phyloP scores from a whole-genome alignment of 64 coral and sea anemone species.

The Acropora tenuis region DNA sequence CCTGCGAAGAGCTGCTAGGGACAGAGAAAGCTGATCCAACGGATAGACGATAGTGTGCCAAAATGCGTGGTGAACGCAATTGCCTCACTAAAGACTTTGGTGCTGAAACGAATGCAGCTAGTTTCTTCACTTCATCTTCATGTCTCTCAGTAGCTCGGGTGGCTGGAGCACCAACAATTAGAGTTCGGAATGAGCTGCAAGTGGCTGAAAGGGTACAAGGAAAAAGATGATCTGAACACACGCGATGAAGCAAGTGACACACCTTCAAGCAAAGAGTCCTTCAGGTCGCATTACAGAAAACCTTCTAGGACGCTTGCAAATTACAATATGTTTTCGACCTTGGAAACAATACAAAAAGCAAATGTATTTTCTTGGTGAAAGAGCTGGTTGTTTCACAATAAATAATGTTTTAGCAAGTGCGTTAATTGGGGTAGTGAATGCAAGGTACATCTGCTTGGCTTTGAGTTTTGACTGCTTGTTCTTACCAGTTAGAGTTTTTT shows the following conservation, averaged over 20 bases:
- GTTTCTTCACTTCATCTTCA: conserved; percentile 16
- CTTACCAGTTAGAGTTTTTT: neutral
- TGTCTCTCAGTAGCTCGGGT: conserved; percentile 8
- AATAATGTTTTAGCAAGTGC: neutral
- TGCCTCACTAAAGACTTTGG: conserved; percentile 46
- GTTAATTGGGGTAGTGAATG: too few species aligned
- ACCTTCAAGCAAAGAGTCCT: neutral
- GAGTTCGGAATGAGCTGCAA: conserved; percentile 24
- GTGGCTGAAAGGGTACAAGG: conserved; percentile 19
- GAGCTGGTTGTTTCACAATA: neutral
- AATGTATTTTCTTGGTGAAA: neutral
- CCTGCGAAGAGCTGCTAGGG: conserved; percentile 60
- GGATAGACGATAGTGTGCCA: conserved; percentile 53
- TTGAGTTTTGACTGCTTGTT: too few species aligned
- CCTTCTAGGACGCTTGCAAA: conserved; percentile 11
- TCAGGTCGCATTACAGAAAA: neutral
- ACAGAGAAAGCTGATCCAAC: conserved; percentile 70
- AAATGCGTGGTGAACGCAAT: conserved; percentile 13
- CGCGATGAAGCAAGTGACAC: conserved; percentile 1
- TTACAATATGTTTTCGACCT: neutral
- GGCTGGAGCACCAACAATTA: conserved; percentile 18
- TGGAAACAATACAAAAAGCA: neutral
- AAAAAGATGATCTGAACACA: conserved; percentile 31
- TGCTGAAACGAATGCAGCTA: conserved; percentile 30
- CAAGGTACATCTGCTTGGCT: too few species aligned